Conservation (phyloP, 2,797 vertebrate species). For the Numenius phaeopus region DNA sequence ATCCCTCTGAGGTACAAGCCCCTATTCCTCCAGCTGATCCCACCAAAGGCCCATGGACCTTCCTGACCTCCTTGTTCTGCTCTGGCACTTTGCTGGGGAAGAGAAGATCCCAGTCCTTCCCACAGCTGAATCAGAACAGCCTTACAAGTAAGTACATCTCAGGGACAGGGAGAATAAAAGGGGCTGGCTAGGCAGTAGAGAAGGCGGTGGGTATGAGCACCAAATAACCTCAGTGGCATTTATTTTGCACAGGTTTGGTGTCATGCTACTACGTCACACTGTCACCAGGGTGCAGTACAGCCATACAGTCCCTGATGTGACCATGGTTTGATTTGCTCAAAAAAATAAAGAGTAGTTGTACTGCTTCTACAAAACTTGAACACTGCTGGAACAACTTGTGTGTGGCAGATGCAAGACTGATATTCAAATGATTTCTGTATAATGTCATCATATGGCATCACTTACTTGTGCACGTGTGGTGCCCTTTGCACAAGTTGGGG, state of each 20-base stretch:
- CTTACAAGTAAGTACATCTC: not conserved
- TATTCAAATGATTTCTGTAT: not conserved
- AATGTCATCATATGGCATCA: not conserved
- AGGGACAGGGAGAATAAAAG: not conserved
- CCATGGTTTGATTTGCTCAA: not conserved
- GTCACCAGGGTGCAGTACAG: not conserved
- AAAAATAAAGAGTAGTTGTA: not conserved
- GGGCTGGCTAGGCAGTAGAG: not conserved
- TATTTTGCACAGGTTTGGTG: not conserved
- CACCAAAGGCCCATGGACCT: not conserved
- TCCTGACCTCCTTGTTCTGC: not conserved
- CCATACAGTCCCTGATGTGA: not conserved
- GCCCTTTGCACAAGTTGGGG: accelerated
- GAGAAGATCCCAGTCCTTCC: not conserved
- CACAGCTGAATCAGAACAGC: not conserved
- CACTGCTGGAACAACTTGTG: not conserved
- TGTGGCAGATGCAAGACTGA: not conserved
- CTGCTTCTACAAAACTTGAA: not conserved
- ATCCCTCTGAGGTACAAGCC: not conserved
- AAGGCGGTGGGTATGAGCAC: not conserved
- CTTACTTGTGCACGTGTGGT: not conserved
- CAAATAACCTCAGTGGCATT: not conserved
- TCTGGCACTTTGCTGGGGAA: not conserved
- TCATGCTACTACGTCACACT: not conserved
- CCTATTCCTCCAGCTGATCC: not conserved